Conservation (phyloP, 1,140 invertebrate genomes). For the Plectrocnemia conspersa region DNA sequence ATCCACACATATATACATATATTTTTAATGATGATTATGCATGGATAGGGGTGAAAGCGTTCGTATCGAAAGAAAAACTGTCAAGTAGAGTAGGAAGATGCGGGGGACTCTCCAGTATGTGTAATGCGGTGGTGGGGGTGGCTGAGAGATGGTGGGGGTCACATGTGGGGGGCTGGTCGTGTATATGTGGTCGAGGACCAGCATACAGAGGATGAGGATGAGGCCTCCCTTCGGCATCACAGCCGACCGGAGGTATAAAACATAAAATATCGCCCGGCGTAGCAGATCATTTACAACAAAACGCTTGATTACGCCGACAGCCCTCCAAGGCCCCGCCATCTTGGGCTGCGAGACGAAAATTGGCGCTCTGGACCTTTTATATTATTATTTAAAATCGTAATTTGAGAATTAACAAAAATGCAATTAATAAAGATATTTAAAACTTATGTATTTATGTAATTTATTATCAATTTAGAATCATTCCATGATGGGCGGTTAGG, state of each 20-base stretch:
- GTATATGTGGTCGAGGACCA: slow-evolving; percentile 11
- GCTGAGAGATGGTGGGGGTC: not conserved
- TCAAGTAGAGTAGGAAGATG: slow-evolving; percentile 11
- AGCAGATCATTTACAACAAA: slow-evolving; percentile 37
- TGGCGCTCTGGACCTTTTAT: too few relatives aligned
- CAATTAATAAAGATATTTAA: too few relatives aligned
- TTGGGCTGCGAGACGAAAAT: too few relatives aligned
- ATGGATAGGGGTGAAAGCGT: slow-evolving; percentile 10
- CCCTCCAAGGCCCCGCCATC: slow-evolving; percentile 10
- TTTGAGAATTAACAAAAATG: too few relatives aligned
- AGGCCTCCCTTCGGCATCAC: not conserved
- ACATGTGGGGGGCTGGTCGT: not conserved
- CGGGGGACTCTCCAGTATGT: not conserved
- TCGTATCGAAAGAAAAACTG: slow-evolving; percentile 14
- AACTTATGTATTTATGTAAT: too few relatives aligned
- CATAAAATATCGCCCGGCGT: slow-evolving; percentile 35
- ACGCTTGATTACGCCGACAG: slow-evolving; percentile 34
- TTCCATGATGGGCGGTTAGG: too few relatives aligned
- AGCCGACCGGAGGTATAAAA: slow-evolving; percentile 34
- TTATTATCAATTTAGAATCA: too few relatives aligned
- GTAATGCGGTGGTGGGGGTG: too few relatives aligned
- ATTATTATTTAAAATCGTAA: too few relatives aligned
- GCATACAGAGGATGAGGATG: slow-evolving; percentile 12
- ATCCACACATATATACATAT: not conserved
- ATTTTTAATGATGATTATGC: slow-evolving; percentile 21